Evolutionary conservation across 2,888 invertebrate genomes (phyloP), one percentile per base, ranked within the genome.

Genomic region (Latheticus oryzae): DNA sequence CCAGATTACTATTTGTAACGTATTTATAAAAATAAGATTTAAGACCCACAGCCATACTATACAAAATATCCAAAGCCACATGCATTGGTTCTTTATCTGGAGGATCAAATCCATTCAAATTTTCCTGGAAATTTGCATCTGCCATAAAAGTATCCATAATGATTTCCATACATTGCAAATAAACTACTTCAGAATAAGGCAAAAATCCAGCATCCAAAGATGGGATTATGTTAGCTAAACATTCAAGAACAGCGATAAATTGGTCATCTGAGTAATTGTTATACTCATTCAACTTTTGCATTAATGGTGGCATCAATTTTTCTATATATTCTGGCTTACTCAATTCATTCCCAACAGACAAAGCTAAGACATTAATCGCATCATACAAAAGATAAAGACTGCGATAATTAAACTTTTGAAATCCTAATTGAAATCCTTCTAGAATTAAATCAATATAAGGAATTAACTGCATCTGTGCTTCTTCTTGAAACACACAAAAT

Each of bases 401-500:
- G 72, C 89, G 87, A 70, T 87, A 87, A 81, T 87, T 79, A 53
- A 76, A 78, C 70, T 87, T 85, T 67, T 83, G 83, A 75, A 91
- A 90, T 9, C 90, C 90, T 72, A 83, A 83, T n/a, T 89, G 86
- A 26, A 90, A 81, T 1, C 88, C 88, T 71, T 86, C 84, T 53
- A 90, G 78, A 63, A 91, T 89, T 67, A 86, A 85, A 50, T 84
- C 84, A 38, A 90, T 81, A 71, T 88, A 89, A 1, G 89, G 89
- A 15, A 89, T 86, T 40, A 90, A 77, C 73, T 89, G 88, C 17
- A 85, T 83, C 65, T 87, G 87, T 0, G 90, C 89, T 73, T 90
- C 90, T 74, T 90, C 90, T 76, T 90, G 89, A 32, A 91, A 80
- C 0, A 89, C 89, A 23, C 90, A 90, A 74, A 90, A 90, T 1